These are phyloP conservation scores for Aviceda subcristata DNA, from an alignment of 2,113 vertebrate species.

Conservation along the genomic window DNA sequence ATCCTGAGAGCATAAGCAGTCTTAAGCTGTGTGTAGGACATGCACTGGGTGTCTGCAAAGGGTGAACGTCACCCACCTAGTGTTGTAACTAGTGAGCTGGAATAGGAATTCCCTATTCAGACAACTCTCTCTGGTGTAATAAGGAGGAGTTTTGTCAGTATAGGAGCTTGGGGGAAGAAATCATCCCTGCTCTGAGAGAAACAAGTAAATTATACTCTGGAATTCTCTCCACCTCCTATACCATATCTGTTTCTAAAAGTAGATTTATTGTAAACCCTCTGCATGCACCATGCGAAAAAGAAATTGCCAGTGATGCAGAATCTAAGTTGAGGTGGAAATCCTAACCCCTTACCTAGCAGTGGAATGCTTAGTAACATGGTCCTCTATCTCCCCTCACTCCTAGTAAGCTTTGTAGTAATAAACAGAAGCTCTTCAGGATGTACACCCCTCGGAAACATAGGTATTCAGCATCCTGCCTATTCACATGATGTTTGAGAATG, in stretches of 20 bases:
- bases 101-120: neutral
- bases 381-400: slow-evolving; percentile 87
- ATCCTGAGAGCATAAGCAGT: neutral
- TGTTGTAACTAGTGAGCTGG: neutral
- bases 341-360: slow-evolving; percentile 59
- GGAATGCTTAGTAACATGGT: slow-evolving; percentile 77
- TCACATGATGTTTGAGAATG: slow-evolving; percentile 87
- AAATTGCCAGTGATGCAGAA: slow-evolving; percentile 1
- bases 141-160: neutral
- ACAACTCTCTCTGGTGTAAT: neutral
- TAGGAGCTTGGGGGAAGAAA: neutral
- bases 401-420: slow-evolving; percentile 92
- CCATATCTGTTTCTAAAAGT: neutral
- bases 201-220: neutral
- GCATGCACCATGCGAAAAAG: neutral
- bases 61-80: neutral
- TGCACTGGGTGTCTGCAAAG: neutral
- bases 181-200: neutral
- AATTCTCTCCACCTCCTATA: slow-evolving; percentile 2
- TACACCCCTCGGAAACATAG: slow-evolving; percentile 87
- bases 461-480: slow-evolving; percentile 88
- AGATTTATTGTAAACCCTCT: slow-evolving; percentile 2
- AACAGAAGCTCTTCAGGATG: slow-evolving; percentile 91
- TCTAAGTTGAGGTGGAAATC: slow-evolving; percentile 40
- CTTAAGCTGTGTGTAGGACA: neutral